A percentile compares a stretch with the other conserved stretches of the same genome.
phyloP scores from a whole-genome alignment of 2,888 invertebrate genomes.

The Arctia plantaginis region DNA sequence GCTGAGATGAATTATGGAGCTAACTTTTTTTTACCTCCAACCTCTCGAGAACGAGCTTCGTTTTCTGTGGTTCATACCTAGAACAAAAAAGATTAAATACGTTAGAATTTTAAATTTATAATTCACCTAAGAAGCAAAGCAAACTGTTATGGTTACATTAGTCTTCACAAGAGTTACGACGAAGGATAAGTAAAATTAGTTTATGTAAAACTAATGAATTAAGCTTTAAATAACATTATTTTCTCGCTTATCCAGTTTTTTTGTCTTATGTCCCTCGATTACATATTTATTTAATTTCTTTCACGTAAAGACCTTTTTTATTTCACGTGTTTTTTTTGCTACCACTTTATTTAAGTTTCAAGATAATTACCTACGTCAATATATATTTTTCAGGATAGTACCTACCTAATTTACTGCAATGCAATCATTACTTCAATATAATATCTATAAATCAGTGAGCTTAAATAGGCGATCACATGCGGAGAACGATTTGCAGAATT shows the following conservation, averaged over 20 bases:
- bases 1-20: conserved; percentile 1
- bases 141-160: not conserved
- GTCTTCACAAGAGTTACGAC: not conserved
- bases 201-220: not conserved
- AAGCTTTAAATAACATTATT: too few species aligned
- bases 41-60: conserved; percentile 2
- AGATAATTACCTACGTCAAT: not conserved
- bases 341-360: not conserved
- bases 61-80: conserved; percentile 47
- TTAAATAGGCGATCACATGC: conserved; percentile 41
- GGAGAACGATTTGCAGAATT: conserved; percentile 66
- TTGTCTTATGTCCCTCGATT: too few species aligned
- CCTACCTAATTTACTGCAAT: conserved; percentile 32
- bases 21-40: conserved; percentile 25
- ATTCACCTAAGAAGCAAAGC: not conserved
- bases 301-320: too few species aligned
- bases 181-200: conserved; percentile 2
- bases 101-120: conserved; percentile 4
- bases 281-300: too few species aligned
- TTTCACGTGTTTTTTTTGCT: too few species aligned
- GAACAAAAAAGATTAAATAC: conserved; percentile 38
- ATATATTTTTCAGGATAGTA: conserved; percentile 44
- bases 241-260: too few species aligned
- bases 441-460: conserved; percentile 41
- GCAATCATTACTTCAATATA: conserved; percentile 34